Evolutionary conservation across 1,140 invertebrate genomes (phyloP).

Genomic region (Pentalonia nigronervosa): DNA sequence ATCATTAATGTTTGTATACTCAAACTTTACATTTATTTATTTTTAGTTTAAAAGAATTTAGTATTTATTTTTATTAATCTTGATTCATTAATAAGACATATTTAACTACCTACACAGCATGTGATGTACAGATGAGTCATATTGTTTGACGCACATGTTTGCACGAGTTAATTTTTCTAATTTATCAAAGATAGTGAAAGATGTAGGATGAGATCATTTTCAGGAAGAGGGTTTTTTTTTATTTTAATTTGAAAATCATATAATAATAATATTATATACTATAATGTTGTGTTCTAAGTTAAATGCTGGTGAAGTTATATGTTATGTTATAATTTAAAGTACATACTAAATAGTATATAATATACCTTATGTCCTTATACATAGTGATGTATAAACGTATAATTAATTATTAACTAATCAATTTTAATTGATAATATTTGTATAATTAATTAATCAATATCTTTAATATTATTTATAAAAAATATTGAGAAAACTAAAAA

Average conservation of each 20-base stretch:
- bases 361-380: neutral
- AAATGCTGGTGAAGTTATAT: too few relatives aligned
- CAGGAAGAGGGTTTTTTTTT: neutral
- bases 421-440: too few relatives aligned
- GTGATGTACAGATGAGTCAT: neutral
- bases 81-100: neutral
- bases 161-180: neutral
- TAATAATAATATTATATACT: neutral
- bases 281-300: neutral
- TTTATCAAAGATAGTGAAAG: neutral
- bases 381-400: neutral
- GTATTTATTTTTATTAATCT: neutral
- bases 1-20: neutral
- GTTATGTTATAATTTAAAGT: too few relatives aligned
- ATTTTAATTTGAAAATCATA: neutral
- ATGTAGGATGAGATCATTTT: neutral
- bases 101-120: neutral
- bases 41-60: neutral
- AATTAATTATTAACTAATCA: neutral
- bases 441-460: too few relatives aligned
- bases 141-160: neutral
- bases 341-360: neutral
- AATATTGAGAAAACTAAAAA: neutral
- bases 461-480: neutral
- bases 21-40: neutral